phyloP scores from a whole-genome alignment of 2,888 invertebrate species.

The Chymomyza fuscimana region DNA sequence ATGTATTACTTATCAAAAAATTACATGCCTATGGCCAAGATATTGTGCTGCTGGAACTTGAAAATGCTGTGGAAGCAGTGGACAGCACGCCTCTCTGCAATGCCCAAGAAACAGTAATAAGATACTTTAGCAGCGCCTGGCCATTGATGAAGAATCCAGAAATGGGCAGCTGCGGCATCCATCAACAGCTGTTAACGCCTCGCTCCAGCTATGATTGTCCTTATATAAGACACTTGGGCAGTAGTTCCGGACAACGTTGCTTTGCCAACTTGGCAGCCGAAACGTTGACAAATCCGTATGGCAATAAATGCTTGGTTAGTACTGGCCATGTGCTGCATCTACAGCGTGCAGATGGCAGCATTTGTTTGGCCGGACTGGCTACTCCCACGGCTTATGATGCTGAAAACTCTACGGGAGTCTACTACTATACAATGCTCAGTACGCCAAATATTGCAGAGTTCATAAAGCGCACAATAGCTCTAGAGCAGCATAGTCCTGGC shows the following conservation, averaged over 20 bases:
- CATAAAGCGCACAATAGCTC: neutral
- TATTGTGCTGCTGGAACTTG: neutral
- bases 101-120: too few relatives aligned
- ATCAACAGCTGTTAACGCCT: neutral
- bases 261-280: fast-evolving
- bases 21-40: neutral
- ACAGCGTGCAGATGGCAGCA: constrained; percentile 19
- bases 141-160: too few relatives aligned
- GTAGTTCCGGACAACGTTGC: neutral
- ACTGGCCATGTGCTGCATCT: constrained; percentile 44
- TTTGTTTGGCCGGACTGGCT: constrained; percentile 44
- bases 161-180: too few relatives aligned
- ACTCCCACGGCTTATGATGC: constrained; percentile 38
- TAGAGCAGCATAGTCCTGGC: neutral
- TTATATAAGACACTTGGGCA: neutral
- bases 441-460: neutral
- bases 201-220: neutral
- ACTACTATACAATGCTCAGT: constrained; percentile 15
- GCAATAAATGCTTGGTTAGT: constrained; percentile 33
- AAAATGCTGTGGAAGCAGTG: neutral
- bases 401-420: neutral
- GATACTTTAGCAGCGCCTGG: too few relatives aligned
- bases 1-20: neutral
- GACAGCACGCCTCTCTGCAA: too few relatives aligned
- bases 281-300: neutral